Percentiles rank a stretch among this genome's conserved stretches.
These are phyloP conservation scores for Ectemnius continuus DNA, from an alignment of 2,888 invertebrate species.

Conservation along the genomic window DNA sequence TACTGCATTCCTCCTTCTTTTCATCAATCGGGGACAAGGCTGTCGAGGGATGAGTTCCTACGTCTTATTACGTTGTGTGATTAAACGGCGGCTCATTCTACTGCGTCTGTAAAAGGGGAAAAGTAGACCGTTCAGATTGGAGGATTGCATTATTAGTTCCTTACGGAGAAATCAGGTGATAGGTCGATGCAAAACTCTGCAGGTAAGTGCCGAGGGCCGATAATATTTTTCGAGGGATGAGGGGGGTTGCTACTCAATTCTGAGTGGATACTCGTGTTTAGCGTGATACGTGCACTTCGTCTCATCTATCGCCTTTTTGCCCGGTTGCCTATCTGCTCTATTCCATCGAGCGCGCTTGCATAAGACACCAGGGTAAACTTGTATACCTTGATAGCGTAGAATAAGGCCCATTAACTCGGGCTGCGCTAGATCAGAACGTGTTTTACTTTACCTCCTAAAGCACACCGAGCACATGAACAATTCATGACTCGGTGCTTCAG, in stretches of 20 bases:
- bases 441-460: no score
- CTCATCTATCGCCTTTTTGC: conserved; percentile 22
- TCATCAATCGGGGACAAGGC: conserved; percentile 11
- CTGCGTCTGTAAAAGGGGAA: neutral
- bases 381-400: no score
- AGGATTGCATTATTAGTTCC: neutral
- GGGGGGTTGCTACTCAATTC: conserved; percentile 5
- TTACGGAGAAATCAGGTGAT: neutral
- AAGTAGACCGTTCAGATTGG: neutral
- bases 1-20: conserved; percentile 39
- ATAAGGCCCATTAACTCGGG: no score
- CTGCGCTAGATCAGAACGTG: no score
- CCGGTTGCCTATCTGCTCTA: conserved; percentile 32
- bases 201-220: neutral
- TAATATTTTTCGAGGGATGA: conserved; percentile 11
- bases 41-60: conserved; percentile 12
- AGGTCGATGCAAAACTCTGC: neutral
- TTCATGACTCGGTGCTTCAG: neutral
- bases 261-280: conserved; percentile 43
- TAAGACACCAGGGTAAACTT: neutral
- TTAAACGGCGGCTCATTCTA: neutral
- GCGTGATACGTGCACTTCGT: conserved; percentile 32
- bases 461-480: no score
- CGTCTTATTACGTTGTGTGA: neutral
- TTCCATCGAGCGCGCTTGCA: neutral